Evolutionary conservation across 2,888 invertebrate species (phyloP).

Genomic region (Girardia tigrina): DNA sequence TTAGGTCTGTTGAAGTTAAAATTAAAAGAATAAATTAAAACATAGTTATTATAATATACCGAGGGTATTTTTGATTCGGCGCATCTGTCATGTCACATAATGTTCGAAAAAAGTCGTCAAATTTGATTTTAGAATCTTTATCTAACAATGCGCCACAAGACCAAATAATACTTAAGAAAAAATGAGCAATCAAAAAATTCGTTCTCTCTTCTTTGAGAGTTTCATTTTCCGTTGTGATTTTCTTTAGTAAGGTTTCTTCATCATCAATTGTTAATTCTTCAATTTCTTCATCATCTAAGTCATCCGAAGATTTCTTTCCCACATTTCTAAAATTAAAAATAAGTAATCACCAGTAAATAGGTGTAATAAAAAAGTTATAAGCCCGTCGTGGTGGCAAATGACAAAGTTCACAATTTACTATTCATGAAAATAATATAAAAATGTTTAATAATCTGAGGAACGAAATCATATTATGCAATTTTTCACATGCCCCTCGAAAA

Average conservation of each 20-base stretch:
- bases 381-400: neutral
- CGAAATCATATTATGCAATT: too few species aligned
- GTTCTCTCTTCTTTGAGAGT: conserved; percentile 42
- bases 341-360: neutral
- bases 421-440: neutral
- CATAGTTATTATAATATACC: conserved; percentile 40
- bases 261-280: conserved; percentile 40
- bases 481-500: too few species aligned
- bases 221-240: conserved; percentile 9
- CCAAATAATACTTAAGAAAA: conserved; percentile 49
- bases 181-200: conserved; percentile 49
- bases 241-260: conserved; percentile 27
- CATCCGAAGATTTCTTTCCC: conserved; percentile 40
- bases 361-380: neutral
- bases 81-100: conserved; percentile 46
- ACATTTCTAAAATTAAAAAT: conserved; percentile 40
- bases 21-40: neutral
- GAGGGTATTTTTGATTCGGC: conserved; percentile 44
- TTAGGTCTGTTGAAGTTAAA: conserved; percentile 42
- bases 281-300: conserved; percentile 44
- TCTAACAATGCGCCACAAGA: conserved; percentile 46
- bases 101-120: conserved; percentile 58
- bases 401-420: neutral
- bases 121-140: conserved; percentile 44
- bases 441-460: too few species aligned